Percentiles rank a stretch among this genome's conserved stretches.
These are phyloP conservation scores for Zaprionus taronus DNA, from an alignment of 1,140 invertebrate species.

Conservation along the genomic window DNA sequence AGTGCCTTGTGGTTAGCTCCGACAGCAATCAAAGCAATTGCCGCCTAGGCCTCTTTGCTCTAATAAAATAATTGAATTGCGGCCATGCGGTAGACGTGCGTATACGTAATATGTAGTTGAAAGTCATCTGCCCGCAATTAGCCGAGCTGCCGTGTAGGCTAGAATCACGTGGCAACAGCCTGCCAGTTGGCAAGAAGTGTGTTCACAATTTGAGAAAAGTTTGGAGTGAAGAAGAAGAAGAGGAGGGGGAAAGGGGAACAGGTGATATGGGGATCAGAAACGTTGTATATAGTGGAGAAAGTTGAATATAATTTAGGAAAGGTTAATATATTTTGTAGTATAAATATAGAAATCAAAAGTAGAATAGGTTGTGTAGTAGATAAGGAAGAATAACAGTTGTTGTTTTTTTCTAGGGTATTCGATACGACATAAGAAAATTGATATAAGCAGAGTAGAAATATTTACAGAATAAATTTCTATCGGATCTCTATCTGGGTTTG, in stretches of 20 bases:
- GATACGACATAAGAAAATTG: no score
- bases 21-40: slow-evolving; percentile 76
- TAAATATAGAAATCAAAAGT: no score
- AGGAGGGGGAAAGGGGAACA: no score
- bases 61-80: slow-evolving; percentile 80
- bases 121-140: slow-evolving; percentile 75
- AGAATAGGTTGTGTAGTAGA: no score
- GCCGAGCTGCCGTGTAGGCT: slow-evolving; percentile 13
- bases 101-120: slow-evolving; percentile 52
- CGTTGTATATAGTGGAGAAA: no score
- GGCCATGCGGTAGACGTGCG: slow-evolving; percentile 63
- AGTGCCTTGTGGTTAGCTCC: slow-evolving; percentile 62
- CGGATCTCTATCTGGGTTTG: fast-evolving
- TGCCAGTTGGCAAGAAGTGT: background rate
- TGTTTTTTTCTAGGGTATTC: no score
- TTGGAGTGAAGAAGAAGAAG: background rate
- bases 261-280: no score
- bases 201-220: background rate
- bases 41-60: slow-evolving; percentile 58
- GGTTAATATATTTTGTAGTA: no score
- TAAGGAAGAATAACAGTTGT: no score
- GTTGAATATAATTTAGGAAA: no score
- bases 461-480: no score
- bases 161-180: slow-evolving; percentile 9
- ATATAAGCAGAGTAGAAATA: no score